Conservation (phyloP, 2,888 invertebrate genomes). For the Rhamphomyia laevipes region DNA sequence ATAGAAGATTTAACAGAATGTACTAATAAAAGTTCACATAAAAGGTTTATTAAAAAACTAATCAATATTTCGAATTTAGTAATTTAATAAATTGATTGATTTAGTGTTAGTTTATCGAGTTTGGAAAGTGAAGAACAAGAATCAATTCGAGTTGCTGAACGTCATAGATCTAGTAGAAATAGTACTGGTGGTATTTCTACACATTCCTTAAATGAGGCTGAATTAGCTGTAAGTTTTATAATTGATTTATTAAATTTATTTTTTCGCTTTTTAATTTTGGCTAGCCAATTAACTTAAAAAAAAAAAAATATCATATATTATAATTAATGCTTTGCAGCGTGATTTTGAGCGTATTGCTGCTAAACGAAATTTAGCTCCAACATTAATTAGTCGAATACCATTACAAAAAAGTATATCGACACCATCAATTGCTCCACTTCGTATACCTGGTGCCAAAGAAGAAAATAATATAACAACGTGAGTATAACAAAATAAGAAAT, state of each 20-base stretch:
- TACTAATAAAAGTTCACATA: constrained; percentile 43
- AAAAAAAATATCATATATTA: neutral
- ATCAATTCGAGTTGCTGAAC: constrained; percentile 41
- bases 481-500: constrained; percentile 28
- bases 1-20: constrained; percentile 55
- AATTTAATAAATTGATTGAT: too few relatives aligned
- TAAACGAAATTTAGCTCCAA: constrained; percentile 40
- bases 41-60: constrained; percentile 37
- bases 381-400: constrained; percentile 52
- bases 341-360: constrained; percentile 37
- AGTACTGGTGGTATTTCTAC: constrained; percentile 49
- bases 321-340: constrained; percentile 18
- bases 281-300: neutral
- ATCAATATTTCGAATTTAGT: neutral
- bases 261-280: neutral
- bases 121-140: constrained; percentile 81
- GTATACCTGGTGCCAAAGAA: constrained; percentile 48
- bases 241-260: neutral
- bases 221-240: constrained; percentile 53
- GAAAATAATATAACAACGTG: constrained; percentile 42
- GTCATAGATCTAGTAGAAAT: constrained; percentile 39
- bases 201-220: constrained; percentile 79
- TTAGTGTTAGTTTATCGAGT: constrained; percentile 60
- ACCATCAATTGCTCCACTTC: constrained; percentile 69
- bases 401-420: constrained; percentile 85